phyloP scores from a whole-genome alignment of 2,888 invertebrate genomes.

The Hybos culiciformis region DNA sequence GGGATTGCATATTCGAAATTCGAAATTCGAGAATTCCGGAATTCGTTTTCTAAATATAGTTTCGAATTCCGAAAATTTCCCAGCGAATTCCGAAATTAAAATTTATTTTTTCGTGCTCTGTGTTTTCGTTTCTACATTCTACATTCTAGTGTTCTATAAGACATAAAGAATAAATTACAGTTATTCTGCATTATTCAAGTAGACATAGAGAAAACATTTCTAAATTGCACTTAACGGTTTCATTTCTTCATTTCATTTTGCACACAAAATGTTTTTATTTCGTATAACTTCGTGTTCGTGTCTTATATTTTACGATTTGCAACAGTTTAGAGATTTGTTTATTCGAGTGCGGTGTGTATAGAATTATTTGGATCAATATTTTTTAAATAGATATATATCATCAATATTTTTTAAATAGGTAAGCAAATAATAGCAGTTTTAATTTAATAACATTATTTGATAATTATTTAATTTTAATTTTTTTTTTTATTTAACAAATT shows the following conservation, averaged over 20 bases:
- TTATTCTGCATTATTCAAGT: conserved; percentile 1
- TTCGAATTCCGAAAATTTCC: too few relatives aligned
- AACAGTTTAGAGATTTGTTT: conserved; percentile 1
- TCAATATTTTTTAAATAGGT: conserved; percentile 1
- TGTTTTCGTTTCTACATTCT: too few relatives aligned
- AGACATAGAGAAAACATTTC: conserved; percentile 3
- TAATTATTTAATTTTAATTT: background rate
- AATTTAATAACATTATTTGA: conserved; percentile 2
- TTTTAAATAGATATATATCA: background rate
- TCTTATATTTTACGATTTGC: conserved; percentile 2
- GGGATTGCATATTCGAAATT: too few relatives aligned
- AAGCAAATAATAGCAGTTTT: background rate
- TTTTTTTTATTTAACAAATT: background rate
- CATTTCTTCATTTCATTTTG: conserved; percentile 2
- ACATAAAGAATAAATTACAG: conserved; percentile 2
- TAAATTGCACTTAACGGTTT: conserved; percentile 3
- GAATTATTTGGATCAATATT: conserved; percentile 1
- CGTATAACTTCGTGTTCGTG: conserved; percentile 4
- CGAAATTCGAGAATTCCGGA: too few relatives aligned
- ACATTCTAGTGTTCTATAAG: background rate
- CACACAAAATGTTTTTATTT: conserved; percentile 3
- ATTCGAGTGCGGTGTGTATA: conserved; percentile 2
- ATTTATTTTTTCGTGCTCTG: too few relatives aligned
- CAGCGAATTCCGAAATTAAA: too few relatives aligned
- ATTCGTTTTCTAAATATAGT: too few relatives aligned